Evolutionary conservation across 2,888 invertebrate genomes (phyloP).

Genomic region (Meliscaeva auricollis): DNA sequence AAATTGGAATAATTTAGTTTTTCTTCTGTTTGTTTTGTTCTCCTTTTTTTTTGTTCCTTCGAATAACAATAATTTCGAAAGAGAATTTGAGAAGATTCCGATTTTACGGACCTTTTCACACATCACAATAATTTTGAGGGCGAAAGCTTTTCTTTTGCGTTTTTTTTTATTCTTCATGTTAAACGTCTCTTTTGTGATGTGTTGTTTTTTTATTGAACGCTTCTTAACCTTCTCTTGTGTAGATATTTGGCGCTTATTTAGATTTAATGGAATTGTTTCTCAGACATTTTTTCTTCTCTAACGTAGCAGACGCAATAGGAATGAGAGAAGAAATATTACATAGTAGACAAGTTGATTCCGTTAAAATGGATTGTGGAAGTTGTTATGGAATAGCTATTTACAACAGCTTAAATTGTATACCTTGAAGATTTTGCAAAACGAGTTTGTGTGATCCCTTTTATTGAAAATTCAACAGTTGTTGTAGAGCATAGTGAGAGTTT

Average conservation of each 20-base stretch:
- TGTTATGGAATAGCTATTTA: conserved; percentile 1
- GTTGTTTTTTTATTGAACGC: neutral
- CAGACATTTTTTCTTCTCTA: conserved; percentile 5
- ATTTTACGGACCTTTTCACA: neutral
- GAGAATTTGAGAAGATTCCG: neutral
- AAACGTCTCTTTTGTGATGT: conserved; percentile 57
- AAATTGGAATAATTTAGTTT: conserved; percentile 9
- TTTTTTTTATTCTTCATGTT: conserved; percentile 17
- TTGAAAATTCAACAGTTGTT: conserved; percentile 12
- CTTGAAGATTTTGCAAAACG: neutral
- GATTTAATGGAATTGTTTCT: conserved; percentile 31
- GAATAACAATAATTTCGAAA: neutral
- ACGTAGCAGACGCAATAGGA: neutral
- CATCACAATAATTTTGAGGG: neutral
- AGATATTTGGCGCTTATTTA: conserved; percentile 31
- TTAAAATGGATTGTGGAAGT: conserved; percentile 15
- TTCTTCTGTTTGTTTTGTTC: conserved; percentile 36
- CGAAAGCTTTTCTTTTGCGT: conserved; percentile 15
- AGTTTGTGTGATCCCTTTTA: conserved; percentile 13
- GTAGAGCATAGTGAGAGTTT: neutral
- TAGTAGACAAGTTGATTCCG: conserved; percentile 5
- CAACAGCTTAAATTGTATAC: conserved; percentile 6
- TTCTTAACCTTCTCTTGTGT: neutral
- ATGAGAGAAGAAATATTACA: conserved; percentile 6
- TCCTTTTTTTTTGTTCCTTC: neutral